A percentile compares a stretch with the other conserved stretches of the same genome.
Conservation (phyloP, 2,888 invertebrate genomes). For the Rhodophaea formosa region DNA sequence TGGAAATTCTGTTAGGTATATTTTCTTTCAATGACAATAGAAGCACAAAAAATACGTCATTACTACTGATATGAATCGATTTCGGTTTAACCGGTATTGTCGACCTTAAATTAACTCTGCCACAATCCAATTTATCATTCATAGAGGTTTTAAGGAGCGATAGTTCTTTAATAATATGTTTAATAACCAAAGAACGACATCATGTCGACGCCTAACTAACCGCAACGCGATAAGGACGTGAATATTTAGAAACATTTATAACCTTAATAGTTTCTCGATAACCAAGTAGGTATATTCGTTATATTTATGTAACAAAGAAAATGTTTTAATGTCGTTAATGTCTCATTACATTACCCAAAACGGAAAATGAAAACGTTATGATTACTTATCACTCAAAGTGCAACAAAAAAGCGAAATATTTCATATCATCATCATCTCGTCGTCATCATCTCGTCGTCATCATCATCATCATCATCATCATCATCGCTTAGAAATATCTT, state of each 20-base stretch:
- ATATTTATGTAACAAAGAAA: neutral
- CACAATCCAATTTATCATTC: neutral
- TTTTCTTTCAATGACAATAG: too few relatives aligned
- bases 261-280: constrained; percentile 21
- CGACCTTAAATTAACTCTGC: neutral
- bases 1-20: too few relatives aligned
- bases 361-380: neutral
- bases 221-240: constrained; percentile 36
- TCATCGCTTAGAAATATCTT: too few relatives aligned
- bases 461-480: too few relatives aligned
- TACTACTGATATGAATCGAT: too few relatives aligned
- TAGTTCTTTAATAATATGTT: neutral
- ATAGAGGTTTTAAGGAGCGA: neutral
- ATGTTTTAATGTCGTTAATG: neutral
- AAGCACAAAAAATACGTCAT: too few relatives aligned
- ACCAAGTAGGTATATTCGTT: constrained; percentile 4
- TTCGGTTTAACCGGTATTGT: neutral
- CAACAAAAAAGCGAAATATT: too few relatives aligned
- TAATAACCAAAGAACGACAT: constrained; percentile 15
- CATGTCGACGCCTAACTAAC: constrained; percentile 27
- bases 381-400: too few relatives aligned
- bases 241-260: neutral
- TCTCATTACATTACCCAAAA: neutral
- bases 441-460: too few relatives aligned
- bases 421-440: too few relatives aligned